Base-by-base conservation (phyloP, 2,888 invertebrate species). In the Platypus cylindrus region DNA sequence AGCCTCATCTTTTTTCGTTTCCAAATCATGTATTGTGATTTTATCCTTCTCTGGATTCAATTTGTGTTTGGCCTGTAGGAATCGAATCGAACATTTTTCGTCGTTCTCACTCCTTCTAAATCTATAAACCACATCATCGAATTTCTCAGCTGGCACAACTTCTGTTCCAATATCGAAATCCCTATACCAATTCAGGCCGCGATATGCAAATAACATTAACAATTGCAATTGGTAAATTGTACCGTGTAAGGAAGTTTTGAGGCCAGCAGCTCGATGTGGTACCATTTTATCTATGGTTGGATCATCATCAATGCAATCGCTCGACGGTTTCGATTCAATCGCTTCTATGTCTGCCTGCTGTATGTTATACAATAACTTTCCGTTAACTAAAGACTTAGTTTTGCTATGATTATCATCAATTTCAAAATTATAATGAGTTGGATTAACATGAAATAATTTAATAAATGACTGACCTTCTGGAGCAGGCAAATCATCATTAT, bases 51-150 rank as follows among this genome's bases (percentile, higher is more conserved):
- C 22, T 8, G 23, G n/a, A 28, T 37, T 24, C 17, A 24, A 11
- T 27, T 23, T 28, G 18, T 41, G 41, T 35, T 41, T 41, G 5
- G 37, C 41, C 14, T 41, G 41, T 11, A 41, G 20, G 18, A 41
- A 41, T 27, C 31, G 23, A 16, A 20, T 29, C 23, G 20, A 29
- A 17, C 22, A 25, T 26, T 17, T 28, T 17, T 7, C 8, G 17
- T 32, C 30, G 5, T n/a, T 9, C 3, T 9, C 17, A 2, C 22
- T 30, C 15, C 23, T 33, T 29, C 31, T 32, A 28, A 34, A 41
- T 23, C 32, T 35, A 7, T 37, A 17, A 5, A 32, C 37, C 1
- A 36, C 32, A 12, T 41, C 41, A 25, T 41, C 41, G 15, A 41
- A 41, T n/a, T 35, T 36, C 23, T 41, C 37, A 16, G 41, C 38